Percentiles rank a stretch among this genome's conserved stretches.
These are phyloP conservation scores for Noctuana brunneofusca DNA, from an alignment of 2,888 invertebrate species.

Conservation along the genomic window DNA sequence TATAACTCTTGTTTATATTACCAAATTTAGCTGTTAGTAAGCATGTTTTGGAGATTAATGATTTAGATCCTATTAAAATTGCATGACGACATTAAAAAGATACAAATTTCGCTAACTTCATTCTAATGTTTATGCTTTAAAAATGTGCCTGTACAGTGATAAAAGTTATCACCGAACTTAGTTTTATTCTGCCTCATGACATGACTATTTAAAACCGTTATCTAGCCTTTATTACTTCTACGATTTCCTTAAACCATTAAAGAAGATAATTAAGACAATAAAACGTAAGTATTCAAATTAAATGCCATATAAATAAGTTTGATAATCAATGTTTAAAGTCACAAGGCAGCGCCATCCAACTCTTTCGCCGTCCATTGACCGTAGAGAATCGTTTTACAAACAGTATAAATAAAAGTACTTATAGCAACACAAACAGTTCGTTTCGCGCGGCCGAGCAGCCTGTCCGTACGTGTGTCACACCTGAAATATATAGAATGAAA, in stretches of 20 bases:
- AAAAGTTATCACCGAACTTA: neutral
- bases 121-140: neutral
- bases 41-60: no score
- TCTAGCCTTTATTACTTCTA: neutral
- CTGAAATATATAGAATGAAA: slow-evolving; percentile 42
- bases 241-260: neutral
- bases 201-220: neutral
- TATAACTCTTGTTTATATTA: no score
- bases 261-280: neutral
- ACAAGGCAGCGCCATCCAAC: slow-evolving; percentile 52
- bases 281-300: neutral
- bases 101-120: neutral
- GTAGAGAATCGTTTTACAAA: slow-evolving; percentile 71
- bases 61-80: neutral
- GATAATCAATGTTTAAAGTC: neutral
- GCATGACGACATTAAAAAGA: neutral
- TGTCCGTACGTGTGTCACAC: slow-evolving; percentile 41
- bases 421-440: slow-evolving; percentile 63
- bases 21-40: no score
- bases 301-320: neutral
- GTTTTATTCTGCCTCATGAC: neutral
- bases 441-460: slow-evolving; percentile 58
- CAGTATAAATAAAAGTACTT: slow-evolving; percentile 80
- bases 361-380: slow-evolving; percentile 52
- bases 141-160: neutral